These are phyloP conservation scores for Tetragnatha montana DNA, from an alignment of 2,888 invertebrate genomes.

Conservation along the genomic window DNA sequence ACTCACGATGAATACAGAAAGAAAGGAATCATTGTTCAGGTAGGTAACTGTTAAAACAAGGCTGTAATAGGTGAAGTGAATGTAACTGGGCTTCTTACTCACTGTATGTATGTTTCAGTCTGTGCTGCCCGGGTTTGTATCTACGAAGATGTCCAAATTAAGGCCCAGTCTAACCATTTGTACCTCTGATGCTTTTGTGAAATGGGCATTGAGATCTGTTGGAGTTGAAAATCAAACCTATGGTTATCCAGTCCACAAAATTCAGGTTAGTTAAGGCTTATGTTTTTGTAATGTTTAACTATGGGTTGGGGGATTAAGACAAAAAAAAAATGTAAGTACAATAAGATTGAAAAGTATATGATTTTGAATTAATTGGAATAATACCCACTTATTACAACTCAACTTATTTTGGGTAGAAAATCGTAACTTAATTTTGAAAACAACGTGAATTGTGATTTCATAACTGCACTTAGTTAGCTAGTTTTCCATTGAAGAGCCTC, in stretches of 20 bases:
- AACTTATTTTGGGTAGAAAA: too few species aligned
- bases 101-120: slow-evolving; percentile 68
- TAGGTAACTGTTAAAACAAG: slow-evolving; percentile 9
- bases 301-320: too few species aligned
- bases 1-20: slow-evolving; percentile 76
- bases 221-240: slow-evolving; percentile 74
- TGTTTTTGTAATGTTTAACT: too few species aligned
- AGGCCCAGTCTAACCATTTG: slow-evolving; percentile 75
- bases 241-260: slow-evolving; percentile 76
- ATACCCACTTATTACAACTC: too few species aligned
- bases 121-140: slow-evolving; percentile 77
- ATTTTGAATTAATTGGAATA: too few species aligned
- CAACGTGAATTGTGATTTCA: too few species aligned
- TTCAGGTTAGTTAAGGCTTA: slow-evolving; percentile 73
- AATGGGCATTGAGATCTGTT: slow-evolving; percentile 75
- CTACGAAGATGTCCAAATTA: slow-evolving; percentile 76
- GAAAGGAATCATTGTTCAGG: slow-evolving; percentile 75
- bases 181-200: slow-evolving; percentile 75
- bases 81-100: not conserved
- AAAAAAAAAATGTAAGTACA: too few species aligned
- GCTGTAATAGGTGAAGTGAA: not conserved
- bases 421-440: too few species aligned
- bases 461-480: too few species aligned
- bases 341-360: too few species aligned
- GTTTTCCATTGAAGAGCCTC: too few species aligned